phyloP scores from a whole-genome alignment of 2,113 vertebrate species.

The Gymnogyps californianus region DNA sequence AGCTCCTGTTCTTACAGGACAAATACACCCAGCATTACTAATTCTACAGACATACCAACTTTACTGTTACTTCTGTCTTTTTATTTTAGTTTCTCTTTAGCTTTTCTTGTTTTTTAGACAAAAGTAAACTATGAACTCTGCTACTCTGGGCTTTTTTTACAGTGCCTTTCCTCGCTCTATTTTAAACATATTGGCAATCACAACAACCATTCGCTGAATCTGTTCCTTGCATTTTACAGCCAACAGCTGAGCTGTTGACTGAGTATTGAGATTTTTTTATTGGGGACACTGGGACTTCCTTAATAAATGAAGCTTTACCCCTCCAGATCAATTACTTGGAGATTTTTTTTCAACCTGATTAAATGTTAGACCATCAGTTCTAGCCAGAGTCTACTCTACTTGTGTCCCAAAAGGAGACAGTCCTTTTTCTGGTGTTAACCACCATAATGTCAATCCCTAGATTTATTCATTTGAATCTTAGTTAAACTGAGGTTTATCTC shows the following conservation, averaged over 20 bases:
- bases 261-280: neutral
- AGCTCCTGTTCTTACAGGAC: neutral
- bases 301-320: neutral
- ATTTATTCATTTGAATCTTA: neutral
- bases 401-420: neutral
- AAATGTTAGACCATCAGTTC: neutral
- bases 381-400: neutral
- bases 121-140: neutral
- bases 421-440: neutral
- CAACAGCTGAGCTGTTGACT: neutral
- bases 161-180: neutral
- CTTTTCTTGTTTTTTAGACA: neutral
- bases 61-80: neutral
- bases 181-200: neutral
- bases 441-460: neutral
- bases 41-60: neutral
- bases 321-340: neutral
- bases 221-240: neutral
- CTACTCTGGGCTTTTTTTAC: neutral
- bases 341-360: neutral
- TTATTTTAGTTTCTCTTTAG: neutral
- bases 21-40: neutral
- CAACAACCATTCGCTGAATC: neutral
- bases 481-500: neutral
- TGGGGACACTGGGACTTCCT: neutral